A percentile compares a stretch with the other conserved stretches of the same genome.
Conservation (phyloP, 2,888 invertebrate species). For the Dromius quadrimaculatus region DNA sequence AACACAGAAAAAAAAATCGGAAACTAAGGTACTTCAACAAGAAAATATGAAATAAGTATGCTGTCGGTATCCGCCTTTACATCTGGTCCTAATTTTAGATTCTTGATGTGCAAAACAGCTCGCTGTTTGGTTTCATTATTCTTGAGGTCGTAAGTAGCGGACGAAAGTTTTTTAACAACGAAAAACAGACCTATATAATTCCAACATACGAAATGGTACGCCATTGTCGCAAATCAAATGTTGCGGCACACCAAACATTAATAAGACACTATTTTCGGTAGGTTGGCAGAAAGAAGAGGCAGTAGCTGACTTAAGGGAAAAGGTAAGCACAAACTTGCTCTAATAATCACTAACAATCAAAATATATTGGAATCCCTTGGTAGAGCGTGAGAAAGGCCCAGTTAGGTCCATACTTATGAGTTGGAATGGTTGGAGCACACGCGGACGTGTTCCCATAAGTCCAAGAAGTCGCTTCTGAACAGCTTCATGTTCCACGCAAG, state of each 20-base stretch:
- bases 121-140: slow-evolving; percentile 11
- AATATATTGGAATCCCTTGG: background rate
- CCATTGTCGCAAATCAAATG: slow-evolving; percentile 49
- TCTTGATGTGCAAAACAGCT: slow-evolving; percentile 22
- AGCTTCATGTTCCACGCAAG: slow-evolving; percentile 4
- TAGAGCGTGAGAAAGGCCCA: background rate
- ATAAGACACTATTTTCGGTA: slow-evolving; percentile 45
- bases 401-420: background rate
- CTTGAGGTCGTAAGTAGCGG: background rate
- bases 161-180: background rate
- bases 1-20: too few species aligned
- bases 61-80: too few species aligned
- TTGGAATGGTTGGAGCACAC: background rate
- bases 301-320: slow-evolving; percentile 14
- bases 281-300: background rate
- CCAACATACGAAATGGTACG: too few species aligned
- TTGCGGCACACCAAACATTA: slow-evolving; percentile 53
- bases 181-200: slow-evolving; percentile 53
- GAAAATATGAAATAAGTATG: too few species aligned
- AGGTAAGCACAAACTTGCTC: slow-evolving; percentile 23
- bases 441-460: background rate
- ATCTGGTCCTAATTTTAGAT: slow-evolving; percentile 28
- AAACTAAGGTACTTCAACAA: too few species aligned
- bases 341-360: slow-evolving; percentile 3
- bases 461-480: background rate